Evolutionary conservation across 1,140 invertebrate genomes (phyloP).

Genomic region (Apocrypta bakeri): DNA sequence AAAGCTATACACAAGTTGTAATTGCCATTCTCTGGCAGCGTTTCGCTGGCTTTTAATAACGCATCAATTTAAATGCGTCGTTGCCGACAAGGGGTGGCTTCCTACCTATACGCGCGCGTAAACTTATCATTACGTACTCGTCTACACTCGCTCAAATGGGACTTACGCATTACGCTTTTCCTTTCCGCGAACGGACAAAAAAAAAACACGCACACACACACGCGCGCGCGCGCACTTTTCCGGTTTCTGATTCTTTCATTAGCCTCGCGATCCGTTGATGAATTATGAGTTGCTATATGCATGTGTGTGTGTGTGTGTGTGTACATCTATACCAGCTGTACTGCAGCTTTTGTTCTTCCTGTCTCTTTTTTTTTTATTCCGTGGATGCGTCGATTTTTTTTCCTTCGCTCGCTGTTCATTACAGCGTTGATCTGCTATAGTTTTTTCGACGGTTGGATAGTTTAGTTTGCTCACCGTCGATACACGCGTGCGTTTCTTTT

Average conservation of each 20-base stretch:
- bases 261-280: neutral
- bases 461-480: too few species aligned
- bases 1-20: neutral
- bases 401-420: neutral
- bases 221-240: neutral
- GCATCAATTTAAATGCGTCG: slow-evolving; percentile 23
- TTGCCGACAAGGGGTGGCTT: neutral
- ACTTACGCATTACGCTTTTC: neutral
- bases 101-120: neutral
- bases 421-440: too few species aligned
- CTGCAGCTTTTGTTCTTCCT: neutral
- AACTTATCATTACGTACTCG: slow-evolving; percentile 25
- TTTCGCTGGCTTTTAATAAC: slow-evolving; percentile 15
- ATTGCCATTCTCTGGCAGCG: slow-evolving; percentile 3
- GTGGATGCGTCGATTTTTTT: neutral
- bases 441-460: too few species aligned
- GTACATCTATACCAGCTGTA: neutral
- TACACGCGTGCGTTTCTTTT: too few species aligned
- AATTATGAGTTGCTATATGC: neutral
- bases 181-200: neutral
- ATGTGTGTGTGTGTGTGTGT: neutral
- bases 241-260: slow-evolving; percentile 14
- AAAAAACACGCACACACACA: neutral
- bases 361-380: neutral
- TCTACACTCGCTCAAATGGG: neutral